These are phyloP conservation scores for Hylaeus anthracinus DNA, from an alignment of 1,140 invertebrate species.

Conservation along the genomic window DNA sequence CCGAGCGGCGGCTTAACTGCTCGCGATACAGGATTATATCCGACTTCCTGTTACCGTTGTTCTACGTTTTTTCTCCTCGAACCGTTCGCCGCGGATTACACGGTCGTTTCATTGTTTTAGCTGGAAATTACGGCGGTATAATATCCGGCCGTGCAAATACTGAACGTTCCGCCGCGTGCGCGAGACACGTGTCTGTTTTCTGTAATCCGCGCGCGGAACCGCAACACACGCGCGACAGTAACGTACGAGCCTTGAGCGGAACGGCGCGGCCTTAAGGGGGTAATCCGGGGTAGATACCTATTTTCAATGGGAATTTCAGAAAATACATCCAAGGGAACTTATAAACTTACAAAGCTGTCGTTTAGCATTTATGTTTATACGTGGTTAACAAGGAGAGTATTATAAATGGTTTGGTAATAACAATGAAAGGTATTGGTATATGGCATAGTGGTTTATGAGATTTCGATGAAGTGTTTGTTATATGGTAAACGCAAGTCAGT, in stretches of 20 bases:
- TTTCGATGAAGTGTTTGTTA: too few relatives aligned
- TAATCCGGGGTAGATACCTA: too few relatives aligned
- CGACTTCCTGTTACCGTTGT: not conserved
- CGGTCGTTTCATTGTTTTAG: constrained; percentile 27
- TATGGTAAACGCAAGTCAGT: too few relatives aligned
- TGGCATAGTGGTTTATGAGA: too few relatives aligned
- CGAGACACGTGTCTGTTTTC: constrained; percentile 44
- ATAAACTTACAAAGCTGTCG: too few relatives aligned
- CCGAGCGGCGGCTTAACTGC: not conserved
- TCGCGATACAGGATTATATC: constrained; percentile 5
- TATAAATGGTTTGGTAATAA: too few relatives aligned
- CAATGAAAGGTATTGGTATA: too few relatives aligned
- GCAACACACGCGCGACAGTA: not conserved
- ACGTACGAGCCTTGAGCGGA: not conserved
- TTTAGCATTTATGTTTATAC: too few relatives aligned
- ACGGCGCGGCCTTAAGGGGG: not conserved
- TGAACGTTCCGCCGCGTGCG: not conserved
- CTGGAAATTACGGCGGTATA: constrained; percentile 2
- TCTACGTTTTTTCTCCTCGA: not conserved
- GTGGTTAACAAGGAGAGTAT: too few relatives aligned
- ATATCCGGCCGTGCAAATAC: constrained; percentile 22
- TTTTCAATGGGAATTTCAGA: too few relatives aligned
- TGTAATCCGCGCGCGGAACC: constrained; percentile 29
- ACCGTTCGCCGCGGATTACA: constrained; percentile 23
- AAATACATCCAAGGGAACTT: too few relatives aligned